phyloP scores from a whole-genome alignment of 92 coral and sea anemone species.

The Zoanthus sociatus region DNA sequence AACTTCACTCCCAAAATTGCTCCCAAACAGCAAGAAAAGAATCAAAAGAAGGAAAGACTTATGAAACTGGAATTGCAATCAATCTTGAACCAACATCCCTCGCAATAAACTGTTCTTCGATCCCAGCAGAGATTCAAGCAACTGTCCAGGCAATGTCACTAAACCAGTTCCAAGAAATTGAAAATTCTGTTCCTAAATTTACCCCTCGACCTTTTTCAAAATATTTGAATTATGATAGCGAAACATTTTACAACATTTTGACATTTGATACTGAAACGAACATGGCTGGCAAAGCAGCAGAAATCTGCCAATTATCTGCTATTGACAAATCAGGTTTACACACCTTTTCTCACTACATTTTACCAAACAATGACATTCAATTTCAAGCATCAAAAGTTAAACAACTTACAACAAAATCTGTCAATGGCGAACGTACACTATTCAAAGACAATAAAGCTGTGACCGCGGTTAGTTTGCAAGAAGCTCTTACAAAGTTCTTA shows the following conservation, averaged over 20 bases:
- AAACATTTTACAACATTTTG: conserved; percentile 42
- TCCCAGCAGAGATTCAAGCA: conserved; percentile 10
- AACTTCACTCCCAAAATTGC: conserved; percentile 17
- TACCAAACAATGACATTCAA: conserved; percentile 56
- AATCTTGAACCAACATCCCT: conserved; percentile 33
- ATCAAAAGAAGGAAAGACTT: conserved; percentile 11
- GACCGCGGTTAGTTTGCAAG: background rate
- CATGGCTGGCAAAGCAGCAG: conserved; percentile 60
- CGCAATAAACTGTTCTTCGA: background rate
- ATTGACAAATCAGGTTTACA: conserved; percentile 40
- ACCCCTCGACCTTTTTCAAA: conserved; percentile 16
- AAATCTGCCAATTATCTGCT: conserved; percentile 70
- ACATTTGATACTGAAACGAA: conserved; percentile 72
- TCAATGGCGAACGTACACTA: conserved; percentile 56
- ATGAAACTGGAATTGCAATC: conserved; percentile 25
- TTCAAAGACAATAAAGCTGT: conserved; percentile 17
- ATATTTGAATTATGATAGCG: background rate
- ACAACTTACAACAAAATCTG: conserved; percentile 38
- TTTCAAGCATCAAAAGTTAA: conserved; percentile 54
- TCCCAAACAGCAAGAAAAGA: conserved; percentile 33
- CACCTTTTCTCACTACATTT: conserved; percentile 43
- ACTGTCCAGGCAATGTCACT: conserved; percentile 12
- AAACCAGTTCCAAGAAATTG: conserved; percentile 26
- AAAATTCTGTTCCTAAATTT: conserved; percentile 50
- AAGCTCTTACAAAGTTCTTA: background rate